Conservation (phyloP, 1,140 invertebrate species). For the Aporrectodea caliginosa region DNA sequence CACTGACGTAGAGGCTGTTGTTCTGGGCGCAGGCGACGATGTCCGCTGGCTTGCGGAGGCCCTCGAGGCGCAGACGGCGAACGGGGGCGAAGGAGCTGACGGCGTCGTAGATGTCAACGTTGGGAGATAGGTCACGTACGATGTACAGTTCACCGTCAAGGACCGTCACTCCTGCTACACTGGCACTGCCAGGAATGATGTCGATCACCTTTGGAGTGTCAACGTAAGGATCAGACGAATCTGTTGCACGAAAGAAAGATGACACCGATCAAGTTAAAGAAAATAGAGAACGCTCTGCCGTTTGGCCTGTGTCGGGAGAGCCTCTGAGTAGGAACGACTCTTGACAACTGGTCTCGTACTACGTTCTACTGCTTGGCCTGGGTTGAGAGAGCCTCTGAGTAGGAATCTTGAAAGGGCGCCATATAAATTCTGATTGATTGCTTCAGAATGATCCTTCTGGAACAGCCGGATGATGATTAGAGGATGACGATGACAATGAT, state of each 20-base stretch:
- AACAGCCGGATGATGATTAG: no score
- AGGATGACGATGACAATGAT: no score
- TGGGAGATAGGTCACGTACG: constrained; percentile 10
- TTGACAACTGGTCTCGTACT: no score
- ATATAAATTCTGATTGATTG: no score
- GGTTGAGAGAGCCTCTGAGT: no score
- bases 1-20: constrained; percentile 10
- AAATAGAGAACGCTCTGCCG: not conserved
- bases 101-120: constrained; percentile 15
- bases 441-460: no score
- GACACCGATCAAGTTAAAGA: not conserved
- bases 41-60: constrained; percentile 16
- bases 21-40: not conserved
- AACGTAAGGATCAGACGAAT: constrained; percentile 15
- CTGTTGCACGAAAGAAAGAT: not conserved
- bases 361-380: no score
- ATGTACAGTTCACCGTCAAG: constrained; percentile 13
- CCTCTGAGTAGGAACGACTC: no score
- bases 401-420: no score
- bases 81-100: not conserved
- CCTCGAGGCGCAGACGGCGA: constrained; percentile 1
- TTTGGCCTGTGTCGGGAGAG: no score
- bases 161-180: constrained; percentile 12
- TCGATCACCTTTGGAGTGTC: constrained; percentile 8
- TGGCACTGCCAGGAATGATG: constrained; percentile 6